phyloP scores from a whole-genome alignment of 2,113 vertebrate genomes.

The Serilophus lunatus region DNA sequence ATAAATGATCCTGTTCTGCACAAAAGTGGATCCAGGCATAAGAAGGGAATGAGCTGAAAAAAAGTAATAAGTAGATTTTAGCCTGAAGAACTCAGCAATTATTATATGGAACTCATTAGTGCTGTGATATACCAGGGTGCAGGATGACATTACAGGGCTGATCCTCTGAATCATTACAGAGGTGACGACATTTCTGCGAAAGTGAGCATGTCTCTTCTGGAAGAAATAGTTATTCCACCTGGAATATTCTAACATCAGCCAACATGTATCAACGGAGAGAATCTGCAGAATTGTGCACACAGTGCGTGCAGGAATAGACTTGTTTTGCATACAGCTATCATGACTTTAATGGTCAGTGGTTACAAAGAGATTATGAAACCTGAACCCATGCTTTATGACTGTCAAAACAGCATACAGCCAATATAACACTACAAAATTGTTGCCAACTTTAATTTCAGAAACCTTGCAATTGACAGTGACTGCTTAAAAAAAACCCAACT shows the following conservation, averaged over 20 bases:
- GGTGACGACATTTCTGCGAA: not conserved
- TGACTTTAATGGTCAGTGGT: not conserved
- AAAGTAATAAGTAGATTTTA: not conserved
- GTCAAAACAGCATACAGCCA: not conserved
- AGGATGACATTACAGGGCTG: not conserved
- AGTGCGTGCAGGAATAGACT: fast-evolving
- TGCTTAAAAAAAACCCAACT: not conserved
- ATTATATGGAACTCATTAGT: too few species aligned
- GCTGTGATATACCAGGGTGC: not conserved
- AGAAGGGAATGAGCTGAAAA: conserved; percentile 12
- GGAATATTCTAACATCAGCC: too few species aligned
- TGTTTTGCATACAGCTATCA: not conserved
- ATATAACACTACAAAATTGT: not conserved
- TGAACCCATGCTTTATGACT: not conserved
- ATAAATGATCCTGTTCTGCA: not conserved
- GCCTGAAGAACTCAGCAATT: too few species aligned
- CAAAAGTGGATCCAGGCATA: not conserved
- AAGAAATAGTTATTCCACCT: not conserved
- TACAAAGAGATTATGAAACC: not conserved
- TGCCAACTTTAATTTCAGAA: not conserved
- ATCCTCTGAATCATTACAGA: not conserved
- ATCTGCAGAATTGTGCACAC: not conserved
- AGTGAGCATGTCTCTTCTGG: not conserved
- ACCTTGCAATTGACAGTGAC: not conserved
- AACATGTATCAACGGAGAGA: not conserved